Evolutionary conservation across 2,113 vertebrate species (phyloP).

Genomic region (Peucedramus taeniatus): DNA sequence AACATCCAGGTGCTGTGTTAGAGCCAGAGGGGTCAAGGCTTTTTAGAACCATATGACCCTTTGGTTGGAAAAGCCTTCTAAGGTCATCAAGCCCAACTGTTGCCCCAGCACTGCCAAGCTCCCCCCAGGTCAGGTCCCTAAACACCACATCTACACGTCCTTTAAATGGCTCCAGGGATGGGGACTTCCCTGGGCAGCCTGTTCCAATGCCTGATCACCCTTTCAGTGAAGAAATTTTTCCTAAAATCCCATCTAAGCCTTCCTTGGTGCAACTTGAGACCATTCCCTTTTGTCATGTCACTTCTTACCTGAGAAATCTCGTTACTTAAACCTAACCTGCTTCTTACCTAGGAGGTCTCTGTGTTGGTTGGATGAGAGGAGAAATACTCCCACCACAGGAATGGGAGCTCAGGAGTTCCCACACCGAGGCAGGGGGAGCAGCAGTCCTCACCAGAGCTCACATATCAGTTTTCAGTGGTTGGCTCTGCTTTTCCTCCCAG

Average conservation of each 20-base stretch:
- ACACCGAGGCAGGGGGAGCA: rapidly evolving
- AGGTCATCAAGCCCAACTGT: neutral
- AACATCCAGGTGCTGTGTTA: neutral
- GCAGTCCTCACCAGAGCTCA: neutral
- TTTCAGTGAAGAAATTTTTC: neutral
- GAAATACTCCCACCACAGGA: neutral
- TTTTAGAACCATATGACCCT: neutral
- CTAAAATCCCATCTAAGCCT: neutral
- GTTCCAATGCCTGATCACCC: neutral
- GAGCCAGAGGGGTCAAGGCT: neutral
- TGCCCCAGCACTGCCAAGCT: neutral
- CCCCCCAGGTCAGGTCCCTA: neutral
- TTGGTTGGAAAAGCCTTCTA: neutral
- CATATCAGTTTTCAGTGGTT: neutral
- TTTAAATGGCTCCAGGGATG: neutral
- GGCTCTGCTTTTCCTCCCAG: neutral
- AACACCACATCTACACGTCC: neutral
- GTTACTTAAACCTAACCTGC: neutral
- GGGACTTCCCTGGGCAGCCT: neutral
- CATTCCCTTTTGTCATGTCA: neutral
- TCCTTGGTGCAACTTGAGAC: neutral
- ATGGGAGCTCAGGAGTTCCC: neutral
- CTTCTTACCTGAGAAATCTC: neutral
- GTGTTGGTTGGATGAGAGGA: neutral
- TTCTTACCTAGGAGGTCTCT: neutral